Percentiles rank a stretch among this genome's conserved stretches.
phyloP scores from a whole-genome alignment of 2,113 vertebrate genomes.

The Lonchura striata region DNA sequence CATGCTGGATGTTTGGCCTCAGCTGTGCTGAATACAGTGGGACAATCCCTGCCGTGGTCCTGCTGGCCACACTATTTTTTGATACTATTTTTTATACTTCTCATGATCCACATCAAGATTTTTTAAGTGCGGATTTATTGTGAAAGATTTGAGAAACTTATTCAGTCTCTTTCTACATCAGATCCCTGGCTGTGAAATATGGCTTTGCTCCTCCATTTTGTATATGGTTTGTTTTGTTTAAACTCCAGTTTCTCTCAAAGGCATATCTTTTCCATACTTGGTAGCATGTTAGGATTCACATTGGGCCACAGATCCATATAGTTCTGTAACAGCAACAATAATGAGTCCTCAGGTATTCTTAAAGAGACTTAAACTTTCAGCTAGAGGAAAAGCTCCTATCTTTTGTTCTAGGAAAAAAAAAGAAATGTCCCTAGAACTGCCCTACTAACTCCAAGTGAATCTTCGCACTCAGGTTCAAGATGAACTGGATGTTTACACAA shows the following conservation, averaged over 20 bases:
- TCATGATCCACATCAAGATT: neutral
- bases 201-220: neutral
- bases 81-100: neutral
- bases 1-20: neutral
- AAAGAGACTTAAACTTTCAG: neutral
- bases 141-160: neutral
- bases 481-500: neutral
- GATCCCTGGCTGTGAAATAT: neutral
- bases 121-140: neutral
- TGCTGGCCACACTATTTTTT: neutral
- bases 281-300: neutral
- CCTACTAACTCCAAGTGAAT: neutral
- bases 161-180: neutral
- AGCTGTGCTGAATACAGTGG: neutral
- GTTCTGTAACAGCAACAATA: neutral
- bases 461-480: neutral
- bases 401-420: neutral
- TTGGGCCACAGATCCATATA: neutral
- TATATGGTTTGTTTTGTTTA: neutral
- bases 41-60: neutral
- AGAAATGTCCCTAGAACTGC: neutral
- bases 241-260: neutral
- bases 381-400: neutral
- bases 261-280: accelerated
- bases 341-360: neutral